Evolutionary conservation across 2,113 vertebrate genomes (phyloP), one percentile per base, ranked within the genome.

Genomic region (Channa maculata): DNA sequence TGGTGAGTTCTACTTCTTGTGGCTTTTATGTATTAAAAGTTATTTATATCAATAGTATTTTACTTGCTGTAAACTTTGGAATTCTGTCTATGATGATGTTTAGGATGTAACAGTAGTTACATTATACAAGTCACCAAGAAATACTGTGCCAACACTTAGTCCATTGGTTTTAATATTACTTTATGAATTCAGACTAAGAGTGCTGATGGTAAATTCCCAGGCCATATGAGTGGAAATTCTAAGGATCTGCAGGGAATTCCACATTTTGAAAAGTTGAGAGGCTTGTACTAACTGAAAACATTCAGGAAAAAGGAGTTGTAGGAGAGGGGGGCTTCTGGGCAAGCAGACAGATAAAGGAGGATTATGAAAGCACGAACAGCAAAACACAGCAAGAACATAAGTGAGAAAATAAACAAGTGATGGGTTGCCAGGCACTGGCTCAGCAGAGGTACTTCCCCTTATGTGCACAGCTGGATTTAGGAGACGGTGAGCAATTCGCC

Each of bases 401-500:
- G 83, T 69, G 75, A 86, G 82, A 87, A 86, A 91, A 92, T 82
- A 88, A 92, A 90, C 85, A 92, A 75, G 84, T 51, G 49, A 52
- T 24, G 67, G 59, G 72, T 88, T 88, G 92, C 87, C 89, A 79
- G 88, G 89, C 74, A 75, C 81, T 84, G 89, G 91, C 89, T 88
- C 69, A 80, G 82, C 61, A 61, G 76, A 88, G 90, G 92, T 91
- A 88, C 87, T 93, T 91, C 92, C 91, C 87, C 92, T 84, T 88
- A 91, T 90, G 82, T 86, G 88, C 84, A 85, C 89, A 93, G 91
- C 93, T 93, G 89, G 84, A 90, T 86, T 91, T 87, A 85, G 61
- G 83, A 92, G 91, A 91, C 86, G 45, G 82, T 92, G 92, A 93
- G 91, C 88, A 93, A 93, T 88, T 87, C 83, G 88, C 74, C 86